A percentile compares a stretch with the other conserved stretches of the same genome.
These are phyloP conservation scores for Thymelicus sylvestris DNA, from an alignment of 2,888 invertebrate species.

Conservation along the genomic window DNA sequence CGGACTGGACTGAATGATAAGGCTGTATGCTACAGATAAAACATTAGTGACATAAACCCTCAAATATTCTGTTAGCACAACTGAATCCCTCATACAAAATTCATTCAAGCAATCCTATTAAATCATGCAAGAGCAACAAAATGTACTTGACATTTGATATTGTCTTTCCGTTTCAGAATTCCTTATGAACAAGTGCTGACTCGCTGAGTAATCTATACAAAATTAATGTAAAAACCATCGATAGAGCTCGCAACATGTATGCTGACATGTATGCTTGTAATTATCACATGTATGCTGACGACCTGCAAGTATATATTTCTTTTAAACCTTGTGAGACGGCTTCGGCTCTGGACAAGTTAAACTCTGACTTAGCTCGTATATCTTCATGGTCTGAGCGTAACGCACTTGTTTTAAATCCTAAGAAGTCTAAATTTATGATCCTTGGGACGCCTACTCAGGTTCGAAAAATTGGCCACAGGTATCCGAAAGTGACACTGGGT, in stretches of 20 bases:
- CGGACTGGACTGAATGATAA: background rate
- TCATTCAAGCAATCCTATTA: background rate
- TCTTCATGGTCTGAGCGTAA: too few species aligned
- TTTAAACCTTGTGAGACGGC: too few species aligned
- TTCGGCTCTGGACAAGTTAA: too few species aligned
- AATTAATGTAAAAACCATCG: slow-evolving; percentile 45
- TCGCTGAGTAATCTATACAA: slow-evolving; percentile 41
- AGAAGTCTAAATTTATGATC: too few species aligned
- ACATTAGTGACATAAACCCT: background rate
- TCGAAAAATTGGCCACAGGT: too few species aligned
- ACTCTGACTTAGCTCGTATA: too few species aligned
- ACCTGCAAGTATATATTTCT: too few species aligned
- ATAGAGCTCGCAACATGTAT: slow-evolving; percentile 42
- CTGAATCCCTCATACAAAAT: background rate
- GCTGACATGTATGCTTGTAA: too few species aligned
- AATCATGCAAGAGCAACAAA: slow-evolving; percentile 12
- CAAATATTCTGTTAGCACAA: background rate
- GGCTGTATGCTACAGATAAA: background rate
- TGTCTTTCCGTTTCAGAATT: slow-evolving; percentile 26
- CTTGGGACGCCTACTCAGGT: too few species aligned
- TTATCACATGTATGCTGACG: too few species aligned
- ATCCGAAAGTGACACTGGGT: too few species aligned
- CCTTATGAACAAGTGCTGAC: slow-evolving; percentile 33
- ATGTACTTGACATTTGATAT: slow-evolving; percentile 13
- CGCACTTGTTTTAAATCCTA: too few species aligned